Evolutionary conservation across 2,113 vertebrate genomes (phyloP), one percentile per base, ranked within the genome.

Genomic region (Carassius carassius): DNA sequence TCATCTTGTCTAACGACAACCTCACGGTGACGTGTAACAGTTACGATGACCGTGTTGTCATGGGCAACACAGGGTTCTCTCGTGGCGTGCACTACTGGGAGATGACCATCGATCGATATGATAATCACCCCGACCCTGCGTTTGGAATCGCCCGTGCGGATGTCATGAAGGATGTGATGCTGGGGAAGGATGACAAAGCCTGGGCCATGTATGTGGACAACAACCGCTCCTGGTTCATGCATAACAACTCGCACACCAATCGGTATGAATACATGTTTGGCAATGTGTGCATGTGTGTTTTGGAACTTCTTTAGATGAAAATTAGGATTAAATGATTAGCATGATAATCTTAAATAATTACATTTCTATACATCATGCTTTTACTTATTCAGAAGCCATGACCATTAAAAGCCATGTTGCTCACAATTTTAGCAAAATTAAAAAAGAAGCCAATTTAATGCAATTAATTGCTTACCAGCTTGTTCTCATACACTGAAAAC

Each of bases 191-290:
- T 12, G 98, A 99, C 93, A 99, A 98, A 90, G 98, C 98, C 16
- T 99, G 97, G 98, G 97, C 98, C 87, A 99, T 99, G 98, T 99
- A 99, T 16, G 98, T 99, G 94, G 98, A 99, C 94, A 99, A 98
- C 91, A 99, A 99, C 94, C 95, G 98, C 85, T 99, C 97, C 94
- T 99, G 98, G 98, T 99, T 99, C 95, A 99, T 99, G 98, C 98
- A 99, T 96, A 98, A 97, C 96, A 99, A 99, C 90, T 99, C 98
- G 0, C 98, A 99, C 95, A 99, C 98, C 80, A 99, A 99, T 96
- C 98, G 98, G 98, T 99, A 94, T 80, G 29, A 16, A 37, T 8
- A 32, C 49, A 29, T 81, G 35, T 41, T 37, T 74, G 58, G 79
- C 12, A 78, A 1, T 65, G 5, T 82, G 16, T 63, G 1, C 13